Percentiles rank a stretch among this genome's conserved stretches.
These are phyloP conservation scores for Trimorus sp. DNA, from an alignment of 2,888 invertebrate species.

Conservation along the genomic window DNA sequence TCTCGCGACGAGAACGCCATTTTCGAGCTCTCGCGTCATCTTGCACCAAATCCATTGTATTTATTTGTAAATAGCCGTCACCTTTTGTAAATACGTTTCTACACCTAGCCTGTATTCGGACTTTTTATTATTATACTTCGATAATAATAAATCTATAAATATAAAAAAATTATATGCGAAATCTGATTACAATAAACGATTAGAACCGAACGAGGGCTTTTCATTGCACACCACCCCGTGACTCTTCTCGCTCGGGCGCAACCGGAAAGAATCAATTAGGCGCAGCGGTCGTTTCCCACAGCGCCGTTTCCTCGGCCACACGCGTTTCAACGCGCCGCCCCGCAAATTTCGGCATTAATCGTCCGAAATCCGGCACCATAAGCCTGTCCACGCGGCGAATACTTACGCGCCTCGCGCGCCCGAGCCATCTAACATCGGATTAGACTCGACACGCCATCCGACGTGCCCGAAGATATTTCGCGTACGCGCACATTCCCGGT, in stretches of 20 bases:
- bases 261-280: too few species aligned
- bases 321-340: too few species aligned
- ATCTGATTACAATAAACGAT: constrained; percentile 2
- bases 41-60: constrained; percentile 74
- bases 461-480: constrained; percentile 63
- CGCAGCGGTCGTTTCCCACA: too few species aligned
- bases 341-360: too few species aligned
- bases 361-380: too few species aligned
- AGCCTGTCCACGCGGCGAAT: constrained; percentile 2
- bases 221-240: too few species aligned
- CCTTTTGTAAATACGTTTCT: constrained; percentile 64
- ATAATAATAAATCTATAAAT: constrained; percentile 13
- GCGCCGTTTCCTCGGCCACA: too few species aligned
- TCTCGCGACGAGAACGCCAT: constrained; percentile 4
- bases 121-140: constrained; percentile 53
- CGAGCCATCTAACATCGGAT: constrained; percentile 67
- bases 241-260: too few species aligned
- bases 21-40: constrained; percentile 43
- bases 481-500: constrained; percentile 59
- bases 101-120: constrained; percentile 51
- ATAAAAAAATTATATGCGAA: background rate
- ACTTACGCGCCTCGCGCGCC: constrained; percentile 19
- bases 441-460: constrained; percentile 67
- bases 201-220: too few species aligned
- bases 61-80: constrained; percentile 76